Evolutionary conservation across 1,140 invertebrate genomes (phyloP), one percentile per base, ranked within the genome.

Genomic region (Mya arenaria): DNA sequence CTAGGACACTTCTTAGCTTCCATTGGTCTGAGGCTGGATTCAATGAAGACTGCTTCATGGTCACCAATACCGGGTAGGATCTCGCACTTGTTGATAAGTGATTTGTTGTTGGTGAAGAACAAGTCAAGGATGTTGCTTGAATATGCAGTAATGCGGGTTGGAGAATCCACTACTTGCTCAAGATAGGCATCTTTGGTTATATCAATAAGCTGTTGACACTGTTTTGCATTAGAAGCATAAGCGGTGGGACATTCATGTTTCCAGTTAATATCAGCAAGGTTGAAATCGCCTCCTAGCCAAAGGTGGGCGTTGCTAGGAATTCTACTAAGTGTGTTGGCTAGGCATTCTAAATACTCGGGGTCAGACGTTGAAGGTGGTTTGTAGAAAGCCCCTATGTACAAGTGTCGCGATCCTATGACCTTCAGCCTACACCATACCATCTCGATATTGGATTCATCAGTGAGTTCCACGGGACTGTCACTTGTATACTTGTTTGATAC

Each of bases 11-110:
- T 69, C n/a, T 69, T 69, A 0, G 48, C 1, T 41, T 44, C 25
- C 66, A 48, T 48, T 19, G 23, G 36, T 28, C 66, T 10, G 19
- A 48, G 0, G 36, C 66, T 69, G 41, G 66, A 69, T 41, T 48
- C 66, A 41, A 39, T 48, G 41, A 44, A 69, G 13, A 37, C 62
- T 13, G 62, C 62, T 23, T 65, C 62, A 65, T 28, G 23, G 62
- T 65, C 62, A 30, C 13, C 19, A 25, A 69, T 69, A 8, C 66
- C 34, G 28, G 4, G 1, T 6, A 69, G 10, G 13, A 44, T 23
- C 8, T 69, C 66, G 28, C 39, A 69, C 32, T 69, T 69, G 36
- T 69, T 69, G 19, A 69, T 36, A 17, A 48, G 39, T 69, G 1
- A 44, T 1, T 39, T 69, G 37, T 69, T 41, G 25, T 41, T 48